These are phyloP conservation scores for Ditylenchus dipsaci DNA, from an alignment of 1,140 invertebrate species.

Conservation along the genomic window DNA sequence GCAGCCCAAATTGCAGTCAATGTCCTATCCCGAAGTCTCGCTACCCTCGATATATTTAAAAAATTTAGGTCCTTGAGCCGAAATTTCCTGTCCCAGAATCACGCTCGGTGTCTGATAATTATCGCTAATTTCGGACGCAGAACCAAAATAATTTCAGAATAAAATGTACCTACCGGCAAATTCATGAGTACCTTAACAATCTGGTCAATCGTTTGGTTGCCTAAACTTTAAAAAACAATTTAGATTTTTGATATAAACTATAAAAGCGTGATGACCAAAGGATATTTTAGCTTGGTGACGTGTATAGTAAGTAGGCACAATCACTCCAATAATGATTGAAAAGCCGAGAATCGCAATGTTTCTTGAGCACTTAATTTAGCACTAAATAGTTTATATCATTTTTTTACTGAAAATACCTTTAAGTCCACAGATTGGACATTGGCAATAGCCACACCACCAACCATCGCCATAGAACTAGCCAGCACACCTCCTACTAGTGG, in stretches of 20 bases:
- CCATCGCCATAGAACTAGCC: conserved; percentile 59
- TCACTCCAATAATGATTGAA: conserved; percentile 59
- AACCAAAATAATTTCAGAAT: neutral
- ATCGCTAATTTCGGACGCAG: too few species aligned
- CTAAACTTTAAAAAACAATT: too few species aligned
- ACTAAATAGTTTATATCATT: too few species aligned
- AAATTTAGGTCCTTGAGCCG: too few species aligned
- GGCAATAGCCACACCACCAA: conserved; percentile 54
- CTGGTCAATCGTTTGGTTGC: conserved; percentile 24
- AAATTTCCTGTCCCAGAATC: too few species aligned
- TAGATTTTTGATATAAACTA: too few species aligned
- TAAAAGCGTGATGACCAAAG: neutral
- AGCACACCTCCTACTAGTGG: conserved; percentile 56
- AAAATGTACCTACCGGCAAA: conserved; percentile 1
- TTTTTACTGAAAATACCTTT: neutral
- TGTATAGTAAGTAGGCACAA: conserved; percentile 42
- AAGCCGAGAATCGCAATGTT: conserved; percentile 61
- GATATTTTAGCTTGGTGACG: conserved; percentile 6
- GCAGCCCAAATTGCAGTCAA: too few species aligned
- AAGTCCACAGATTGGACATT: conserved; percentile 58
- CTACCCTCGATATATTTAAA: too few species aligned
- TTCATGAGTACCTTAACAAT: conserved; percentile 21
- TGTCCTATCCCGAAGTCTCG: too few species aligned
- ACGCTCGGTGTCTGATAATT: too few species aligned
- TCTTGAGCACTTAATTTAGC: conserved; percentile 44